A percentile compares a stretch with the other conserved stretches of the same genome.
Evolutionary conservation across 2,797 vertebrate genomes (phyloP).

Genomic region (Myotis planiceps): DNA sequence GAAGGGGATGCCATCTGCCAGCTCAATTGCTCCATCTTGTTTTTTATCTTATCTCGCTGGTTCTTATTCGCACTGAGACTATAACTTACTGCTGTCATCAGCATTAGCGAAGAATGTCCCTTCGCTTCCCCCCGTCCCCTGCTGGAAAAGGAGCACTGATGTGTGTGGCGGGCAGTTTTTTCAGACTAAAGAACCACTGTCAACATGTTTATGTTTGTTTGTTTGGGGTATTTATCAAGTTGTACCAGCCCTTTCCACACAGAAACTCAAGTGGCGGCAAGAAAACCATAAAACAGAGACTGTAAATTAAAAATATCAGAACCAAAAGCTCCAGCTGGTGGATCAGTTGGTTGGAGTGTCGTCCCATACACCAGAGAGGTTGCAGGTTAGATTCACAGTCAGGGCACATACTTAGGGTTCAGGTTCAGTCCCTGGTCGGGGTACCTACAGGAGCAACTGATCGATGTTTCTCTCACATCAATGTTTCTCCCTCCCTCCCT

Average conservation of each 20-base stretch:
- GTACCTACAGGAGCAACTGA: not conserved
- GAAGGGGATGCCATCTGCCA: not conserved
- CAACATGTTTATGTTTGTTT: not conserved
- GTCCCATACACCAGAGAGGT: not conserved
- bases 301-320: not conserved
- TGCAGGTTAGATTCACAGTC: not conserved
- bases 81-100: conserved; percentile 8
- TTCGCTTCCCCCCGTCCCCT: not conserved
- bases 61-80: conserved; percentile 8
- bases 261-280: not conserved
- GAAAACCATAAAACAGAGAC: not conserved
- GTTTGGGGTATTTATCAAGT: not conserved
- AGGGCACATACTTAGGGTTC: not conserved
- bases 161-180: not conserved
- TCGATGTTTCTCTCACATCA: not conserved
- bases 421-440: not conserved
- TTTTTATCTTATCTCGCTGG: not conserved
- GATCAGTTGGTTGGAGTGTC: not conserved
- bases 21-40: not conserved
- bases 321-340: not conserved
- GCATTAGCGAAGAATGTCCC: not conserved
- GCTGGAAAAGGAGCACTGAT: not conserved
- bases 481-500: not conserved
- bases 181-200: not conserved
- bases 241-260: not conserved